Base-by-base conservation (phyloP, 2,888 invertebrate genomes). In the Drosophila kambysellisi region DNA sequence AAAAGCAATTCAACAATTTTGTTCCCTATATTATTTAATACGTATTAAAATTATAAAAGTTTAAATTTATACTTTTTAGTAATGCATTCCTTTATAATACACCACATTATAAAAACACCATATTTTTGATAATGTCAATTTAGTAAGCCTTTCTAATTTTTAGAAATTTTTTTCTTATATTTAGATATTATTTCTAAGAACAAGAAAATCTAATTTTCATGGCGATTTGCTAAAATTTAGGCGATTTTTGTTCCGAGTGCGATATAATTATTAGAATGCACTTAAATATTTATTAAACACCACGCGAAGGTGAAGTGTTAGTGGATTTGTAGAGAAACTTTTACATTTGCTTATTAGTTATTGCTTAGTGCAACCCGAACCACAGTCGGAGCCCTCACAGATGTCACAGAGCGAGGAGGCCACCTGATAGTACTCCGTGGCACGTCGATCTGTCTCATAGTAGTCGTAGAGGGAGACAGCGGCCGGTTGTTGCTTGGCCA, bases 391-490 rank as follows among this genome's bases (percentile, higher is more conserved):
- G 41, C 94, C 95, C 83, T 97, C 96, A 91, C 98, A 98, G 89
- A 97, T 96, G 93, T 97, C 97, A 92, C 97, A 98, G 25, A 97
- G 94, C 2, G 95, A 96, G 41, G 96, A 95, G 71, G 94, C 93
- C 20, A 91, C 77, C 57, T 79, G 76, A 58, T 93, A 92, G 77
- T 89, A 93, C 41, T 88, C 89, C 48, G 91, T 92, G 46, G 91
- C 92, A 20, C 86, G 87, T 33, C 89, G 88, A 59, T 80, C 96
- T 74, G 96, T 97, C 92, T 99, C 98, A 88, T 98, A 99, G 86
- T 99, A 97, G 92, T 99, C 99, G 82, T 96, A 96, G 50, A 99
- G 95, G 50, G 96, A 95, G 75, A 98, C 97, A 82, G 97, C 95
- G 33, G 97, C 97, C 11, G 98, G 96, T 71, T 97, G 97, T 87